Conservation (phyloP, 1,140 invertebrate genomes). For the Scaptomyza graminum region DNA sequence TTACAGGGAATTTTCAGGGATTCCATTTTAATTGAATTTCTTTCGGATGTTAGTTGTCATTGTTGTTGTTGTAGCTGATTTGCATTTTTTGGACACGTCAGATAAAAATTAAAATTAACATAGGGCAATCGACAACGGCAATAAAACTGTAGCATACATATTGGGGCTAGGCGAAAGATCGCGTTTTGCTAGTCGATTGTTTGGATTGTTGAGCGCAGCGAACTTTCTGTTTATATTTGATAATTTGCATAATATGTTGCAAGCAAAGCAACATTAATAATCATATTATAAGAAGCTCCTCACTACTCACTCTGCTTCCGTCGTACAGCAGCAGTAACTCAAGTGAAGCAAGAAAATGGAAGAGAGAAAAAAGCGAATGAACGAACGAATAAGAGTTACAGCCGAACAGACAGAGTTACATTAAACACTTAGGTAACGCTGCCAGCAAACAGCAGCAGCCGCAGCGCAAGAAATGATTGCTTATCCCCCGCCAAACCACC, state of each 20-base stretch:
- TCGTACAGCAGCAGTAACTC: slow-evolving; percentile 3
- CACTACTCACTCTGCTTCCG: no score
- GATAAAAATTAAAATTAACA: slow-evolving; percentile 67
- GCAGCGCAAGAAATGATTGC: slow-evolving; percentile 22
- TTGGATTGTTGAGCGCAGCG: slow-evolving; percentile 14
- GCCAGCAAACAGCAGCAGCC: slow-evolving; percentile 17
- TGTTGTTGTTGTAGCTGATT: slow-evolving; percentile 47
- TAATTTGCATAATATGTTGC: slow-evolving; percentile 70
- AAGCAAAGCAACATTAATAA: slow-evolving; percentile 62
- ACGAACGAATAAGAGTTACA: slow-evolving; percentile 7
- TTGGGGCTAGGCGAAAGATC: slow-evolving; percentile 35
- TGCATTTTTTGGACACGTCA: slow-evolving; percentile 53
- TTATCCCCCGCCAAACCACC: neutral
- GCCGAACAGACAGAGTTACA: slow-evolving; percentile 62
- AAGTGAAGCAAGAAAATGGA: slow-evolving; percentile 9
- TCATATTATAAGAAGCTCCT: slow-evolving; percentile 55
- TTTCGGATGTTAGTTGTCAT: slow-evolving; percentile 33
- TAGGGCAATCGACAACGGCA: slow-evolving; percentile 15
- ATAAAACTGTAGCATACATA: slow-evolving; percentile 50
- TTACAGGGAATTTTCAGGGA: slow-evolving; percentile 80
- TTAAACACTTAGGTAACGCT: slow-evolving; percentile 70
- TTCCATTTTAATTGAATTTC: slow-evolving; percentile 80
- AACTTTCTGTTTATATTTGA: slow-evolving; percentile 53
- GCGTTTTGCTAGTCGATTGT: slow-evolving; percentile 40
- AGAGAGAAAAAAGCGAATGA: neutral